A percentile compares a stretch with the other conserved stretches of the same genome.
phyloP scores from a whole-genome alignment of 2,113 vertebrate species.

The Eretmochelys imbricata region DNA sequence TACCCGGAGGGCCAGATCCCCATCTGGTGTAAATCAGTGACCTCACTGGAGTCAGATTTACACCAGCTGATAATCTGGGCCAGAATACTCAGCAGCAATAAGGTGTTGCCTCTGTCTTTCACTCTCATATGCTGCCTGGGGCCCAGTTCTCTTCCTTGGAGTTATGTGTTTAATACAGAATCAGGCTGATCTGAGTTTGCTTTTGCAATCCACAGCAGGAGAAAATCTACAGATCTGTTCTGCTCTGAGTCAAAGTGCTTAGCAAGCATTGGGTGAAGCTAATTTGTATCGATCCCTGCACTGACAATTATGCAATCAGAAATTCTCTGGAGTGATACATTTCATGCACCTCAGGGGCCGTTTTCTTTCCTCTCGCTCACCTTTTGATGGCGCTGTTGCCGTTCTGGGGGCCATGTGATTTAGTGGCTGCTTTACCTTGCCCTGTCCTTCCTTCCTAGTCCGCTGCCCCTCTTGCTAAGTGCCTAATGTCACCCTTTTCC shows the following conservation, averaged over 20 bases:
- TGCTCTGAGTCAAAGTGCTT: slow-evolving; percentile 32
- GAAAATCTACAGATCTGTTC: slow-evolving; percentile 20
- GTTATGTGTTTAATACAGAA: neutral
- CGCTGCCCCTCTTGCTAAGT: neutral
- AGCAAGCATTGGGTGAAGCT: neutral
- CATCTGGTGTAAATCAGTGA: neutral
- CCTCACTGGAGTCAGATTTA: accelerated
- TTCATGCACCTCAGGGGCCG: neutral
- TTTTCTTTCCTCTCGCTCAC: neutral
- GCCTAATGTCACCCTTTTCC: slow-evolving; percentile 36
- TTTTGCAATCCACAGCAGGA: neutral
- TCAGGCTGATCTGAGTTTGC: neutral
- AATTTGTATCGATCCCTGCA: neutral
- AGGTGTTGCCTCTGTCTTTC: neutral
- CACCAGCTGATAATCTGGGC: neutral
- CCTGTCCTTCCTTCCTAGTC: neutral
- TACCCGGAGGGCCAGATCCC: accelerated
- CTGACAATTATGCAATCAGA: neutral
- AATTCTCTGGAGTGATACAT: neutral
- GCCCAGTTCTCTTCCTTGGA: neutral
- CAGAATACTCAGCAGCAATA: neutral
- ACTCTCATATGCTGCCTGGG: no score
- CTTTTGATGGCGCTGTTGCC: neutral
- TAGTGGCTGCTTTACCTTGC: accelerated
- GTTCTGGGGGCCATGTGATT: accelerated